A percentile compares a stretch with the other conserved stretches of the same genome.
phyloP scores from a whole-genome alignment of 2,888 invertebrate species.

The Trichogramma evanescens region DNA sequence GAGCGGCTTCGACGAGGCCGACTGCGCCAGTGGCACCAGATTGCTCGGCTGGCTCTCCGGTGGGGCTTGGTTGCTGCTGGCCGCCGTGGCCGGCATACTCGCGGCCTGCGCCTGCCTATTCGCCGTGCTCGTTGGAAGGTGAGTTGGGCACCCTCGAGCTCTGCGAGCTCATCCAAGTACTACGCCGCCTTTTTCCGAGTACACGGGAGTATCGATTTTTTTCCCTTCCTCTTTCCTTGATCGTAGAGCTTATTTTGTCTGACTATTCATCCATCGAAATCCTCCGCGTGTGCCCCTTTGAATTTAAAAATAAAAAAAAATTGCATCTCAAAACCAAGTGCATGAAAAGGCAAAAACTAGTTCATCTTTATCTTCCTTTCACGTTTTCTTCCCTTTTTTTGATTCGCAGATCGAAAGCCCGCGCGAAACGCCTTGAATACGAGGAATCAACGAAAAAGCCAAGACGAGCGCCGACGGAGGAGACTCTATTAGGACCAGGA shows the following conservation, averaged over 20 bases:
- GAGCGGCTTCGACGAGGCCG: conserved; percentile 62
- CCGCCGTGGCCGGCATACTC: conserved; percentile 47
- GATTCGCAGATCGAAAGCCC: conserved; percentile 52
- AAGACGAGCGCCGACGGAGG: conserved; percentile 61
- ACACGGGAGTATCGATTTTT: background rate
- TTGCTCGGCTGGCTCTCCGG: conserved; percentile 54
- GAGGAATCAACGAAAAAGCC: conserved; percentile 47
- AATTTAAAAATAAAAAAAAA: too few relatives aligned
- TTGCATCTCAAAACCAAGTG: too few relatives aligned
- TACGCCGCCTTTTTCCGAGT: background rate
- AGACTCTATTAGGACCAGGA: conserved; percentile 61
- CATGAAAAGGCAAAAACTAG: too few relatives aligned
- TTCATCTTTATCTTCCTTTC: too few relatives aligned
- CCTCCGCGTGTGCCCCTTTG: too few relatives aligned
- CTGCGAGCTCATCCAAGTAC: too few relatives aligned
- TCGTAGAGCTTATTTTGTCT: too few relatives aligned
- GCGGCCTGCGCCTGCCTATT: conserved; percentile 47
- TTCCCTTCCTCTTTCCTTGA: background rate
- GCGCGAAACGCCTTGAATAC: conserved; percentile 52
- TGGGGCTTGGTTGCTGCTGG: conserved; percentile 41
- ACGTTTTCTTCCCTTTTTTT: background rate
- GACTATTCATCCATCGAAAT: too few relatives aligned
- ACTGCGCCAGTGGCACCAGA: conserved; percentile 47
- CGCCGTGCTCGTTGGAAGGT: conserved; percentile 48
- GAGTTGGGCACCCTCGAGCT: conserved; percentile 5